Conservation (phyloP, 2,888 invertebrate species). For the Leptura quadrifasciata region DNA sequence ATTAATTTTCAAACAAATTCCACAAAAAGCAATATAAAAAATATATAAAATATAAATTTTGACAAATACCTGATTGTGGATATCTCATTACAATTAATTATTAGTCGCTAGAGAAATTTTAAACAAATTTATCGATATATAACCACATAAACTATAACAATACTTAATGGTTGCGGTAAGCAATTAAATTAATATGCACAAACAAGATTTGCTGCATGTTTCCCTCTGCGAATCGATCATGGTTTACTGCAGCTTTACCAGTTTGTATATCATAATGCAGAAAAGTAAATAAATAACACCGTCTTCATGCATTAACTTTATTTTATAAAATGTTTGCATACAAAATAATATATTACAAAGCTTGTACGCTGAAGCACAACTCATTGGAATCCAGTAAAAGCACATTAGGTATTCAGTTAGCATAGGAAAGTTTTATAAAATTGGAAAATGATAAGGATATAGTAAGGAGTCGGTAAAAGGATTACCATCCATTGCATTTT, state of each 20-base stretch:
- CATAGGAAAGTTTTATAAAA: background rate
- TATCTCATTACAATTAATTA: too few relatives aligned
- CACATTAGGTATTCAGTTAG: background rate
- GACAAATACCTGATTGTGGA: too few relatives aligned
- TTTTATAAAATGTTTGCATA: slow-evolving; percentile 4
- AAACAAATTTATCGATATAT: background rate
- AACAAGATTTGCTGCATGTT: background rate
- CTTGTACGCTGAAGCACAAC: slow-evolving; percentile 22
- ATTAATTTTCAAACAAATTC: too few relatives aligned
- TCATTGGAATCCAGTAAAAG: slow-evolving; percentile 28
- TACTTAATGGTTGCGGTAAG: background rate
- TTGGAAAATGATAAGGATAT: background rate
- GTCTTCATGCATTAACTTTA: slow-evolving; percentile 30
- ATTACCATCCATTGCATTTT: background rate
- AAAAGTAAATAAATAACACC: slow-evolving; percentile 27
- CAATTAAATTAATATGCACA: background rate
- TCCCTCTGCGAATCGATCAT: slow-evolving; percentile 12
- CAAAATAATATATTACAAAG: slow-evolving; percentile 23
- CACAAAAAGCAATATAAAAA: too few relatives aligned
- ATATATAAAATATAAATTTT: too few relatives aligned
- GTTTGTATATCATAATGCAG: slow-evolving; percentile 1
- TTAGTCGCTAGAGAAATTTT: background rate
- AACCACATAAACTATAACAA: background rate
- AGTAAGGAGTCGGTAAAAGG: background rate
- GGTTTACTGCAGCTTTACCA: background rate